Percentiles rank a stretch among this genome's conserved stretches.
Evolutionary conservation across 2,888 invertebrate species (phyloP).

Genomic region (Drosophila sordidapex): DNA sequence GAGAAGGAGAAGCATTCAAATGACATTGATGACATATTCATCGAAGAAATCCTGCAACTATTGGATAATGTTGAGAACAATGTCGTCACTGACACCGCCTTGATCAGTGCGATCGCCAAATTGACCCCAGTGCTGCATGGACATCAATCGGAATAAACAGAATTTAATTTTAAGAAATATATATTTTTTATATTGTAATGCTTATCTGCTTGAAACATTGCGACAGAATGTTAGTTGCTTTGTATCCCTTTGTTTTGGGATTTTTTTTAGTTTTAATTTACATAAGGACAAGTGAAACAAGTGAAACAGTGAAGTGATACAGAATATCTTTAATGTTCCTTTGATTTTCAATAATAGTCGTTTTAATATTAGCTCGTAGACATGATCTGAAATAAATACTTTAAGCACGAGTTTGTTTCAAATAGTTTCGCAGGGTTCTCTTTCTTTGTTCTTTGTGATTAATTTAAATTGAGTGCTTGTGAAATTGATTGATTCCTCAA

Average conservation of each 20-base stretch:
- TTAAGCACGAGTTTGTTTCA: not conserved
- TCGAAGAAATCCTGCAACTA: constrained; percentile 21
- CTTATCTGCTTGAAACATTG: too few relatives aligned
- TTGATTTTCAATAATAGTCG: not conserved
- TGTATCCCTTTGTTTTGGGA: not conserved
- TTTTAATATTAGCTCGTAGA: not conserved
- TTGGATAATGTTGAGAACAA: constrained; percentile 34
- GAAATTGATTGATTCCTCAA: not conserved
- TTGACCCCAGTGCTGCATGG: constrained; percentile 25
- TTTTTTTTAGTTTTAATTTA: not conserved
- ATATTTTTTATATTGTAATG: too few relatives aligned
- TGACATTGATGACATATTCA: constrained; percentile 2
- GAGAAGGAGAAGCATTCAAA: not conserved
- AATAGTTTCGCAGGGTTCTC: too few relatives aligned
- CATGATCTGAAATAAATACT: not conserved
- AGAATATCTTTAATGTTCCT: not conserved
- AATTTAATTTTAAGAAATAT: not conserved
- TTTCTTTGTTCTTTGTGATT: not conserved
- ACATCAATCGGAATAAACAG: constrained; percentile 5
- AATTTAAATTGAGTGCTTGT: not conserved
- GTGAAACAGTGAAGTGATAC: too few relatives aligned
- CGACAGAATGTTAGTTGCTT: not conserved
- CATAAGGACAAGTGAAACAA: not conserved
- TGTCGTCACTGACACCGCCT: constrained; percentile 1
- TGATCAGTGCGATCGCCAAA: constrained; percentile 23